Conservation (phyloP, 1,140 invertebrate species). For the Drosophila nannoptera region DNA sequence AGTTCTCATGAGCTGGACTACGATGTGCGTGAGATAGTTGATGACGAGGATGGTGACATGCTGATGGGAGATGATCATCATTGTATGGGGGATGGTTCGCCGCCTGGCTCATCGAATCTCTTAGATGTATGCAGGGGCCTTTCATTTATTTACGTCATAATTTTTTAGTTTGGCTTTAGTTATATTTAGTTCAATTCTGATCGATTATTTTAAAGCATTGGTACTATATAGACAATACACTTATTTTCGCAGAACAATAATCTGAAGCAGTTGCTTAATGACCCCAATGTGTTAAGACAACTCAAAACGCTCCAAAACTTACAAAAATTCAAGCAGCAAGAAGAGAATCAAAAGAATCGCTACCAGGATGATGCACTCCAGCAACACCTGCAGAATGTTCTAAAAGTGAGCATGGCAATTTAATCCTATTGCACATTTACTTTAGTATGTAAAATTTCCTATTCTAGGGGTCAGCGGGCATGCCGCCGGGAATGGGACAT, state of each 20-base stretch:
- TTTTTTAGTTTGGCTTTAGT: constrained; percentile 26
- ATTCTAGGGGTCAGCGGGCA: constrained; percentile 51
- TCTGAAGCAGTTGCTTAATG: constrained; percentile 80
- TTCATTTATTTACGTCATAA: constrained; percentile 6
- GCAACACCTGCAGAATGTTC: constrained; percentile 84
- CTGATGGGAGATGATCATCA: constrained; percentile 64
- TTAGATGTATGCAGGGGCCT: constrained; percentile 54
- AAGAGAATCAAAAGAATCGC: constrained; percentile 85
- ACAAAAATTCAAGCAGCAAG: constrained; percentile 83
- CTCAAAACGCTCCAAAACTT: constrained; percentile 81
- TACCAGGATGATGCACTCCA: constrained; percentile 89
- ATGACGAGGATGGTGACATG: constrained; percentile 61
- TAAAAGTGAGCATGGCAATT: constrained; percentile 48
- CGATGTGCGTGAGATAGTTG: constrained; percentile 61
- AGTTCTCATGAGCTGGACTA: constrained; percentile 65
- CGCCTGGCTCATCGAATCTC: constrained; percentile 61
- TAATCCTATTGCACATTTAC: not conserved
- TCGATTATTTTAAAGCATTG: not conserved
- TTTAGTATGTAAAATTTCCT: too few species aligned
- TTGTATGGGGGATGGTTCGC: constrained; percentile 67
- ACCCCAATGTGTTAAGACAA: constrained; percentile 85
- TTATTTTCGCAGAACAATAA: constrained; percentile 68
- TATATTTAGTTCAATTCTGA: constrained; percentile 12
- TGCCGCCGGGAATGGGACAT: constrained; percentile 53
- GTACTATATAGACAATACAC: not conserved